phyloP scores from a whole-genome alignment of 2,888 invertebrate species.

The Drosophila nr. fundita region DNA sequence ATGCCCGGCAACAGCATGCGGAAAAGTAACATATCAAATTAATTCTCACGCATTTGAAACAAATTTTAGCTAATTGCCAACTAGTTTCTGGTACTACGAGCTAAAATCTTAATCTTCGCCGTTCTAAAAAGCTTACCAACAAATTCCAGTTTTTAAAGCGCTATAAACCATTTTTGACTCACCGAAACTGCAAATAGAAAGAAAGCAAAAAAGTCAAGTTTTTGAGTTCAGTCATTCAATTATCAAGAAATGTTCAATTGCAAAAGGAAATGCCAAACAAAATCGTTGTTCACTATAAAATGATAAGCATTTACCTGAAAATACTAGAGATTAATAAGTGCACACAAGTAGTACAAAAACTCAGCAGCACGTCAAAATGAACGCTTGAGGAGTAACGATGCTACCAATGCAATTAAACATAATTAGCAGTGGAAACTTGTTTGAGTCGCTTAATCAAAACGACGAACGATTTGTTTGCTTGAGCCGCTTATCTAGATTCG shows the following conservation, averaged over 20 bases:
- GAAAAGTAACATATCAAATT: neutral
- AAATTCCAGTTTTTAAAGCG: constrained; percentile 4
- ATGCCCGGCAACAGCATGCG: constrained; percentile 12
- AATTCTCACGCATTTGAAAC: neutral
- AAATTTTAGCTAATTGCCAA: constrained; percentile 1
- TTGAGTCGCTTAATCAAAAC: constrained; percentile 17
- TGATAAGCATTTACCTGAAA: neutral
- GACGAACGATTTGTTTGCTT: constrained; percentile 24
- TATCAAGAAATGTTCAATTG: constrained; percentile 26
- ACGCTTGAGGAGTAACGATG: neutral
- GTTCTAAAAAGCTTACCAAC: neutral
- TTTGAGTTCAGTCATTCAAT: constrained; percentile 31
- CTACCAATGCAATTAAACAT: constrained; percentile 10
- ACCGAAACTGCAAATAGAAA: constrained; percentile 72
- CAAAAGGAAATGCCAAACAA: constrained; percentile 52
- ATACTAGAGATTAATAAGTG: neutral
- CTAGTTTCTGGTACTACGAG: neutral
- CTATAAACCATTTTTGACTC: constrained; percentile 39
- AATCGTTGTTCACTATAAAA: neutral
- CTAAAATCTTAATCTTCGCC: neutral
- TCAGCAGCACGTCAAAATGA: constrained; percentile 4
- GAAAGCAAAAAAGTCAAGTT: constrained; percentile 9
- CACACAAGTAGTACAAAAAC: neutral
- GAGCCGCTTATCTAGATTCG: constrained; percentile 35
- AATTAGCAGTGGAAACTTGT: constrained; percentile 28